Evolutionary conservation across 2,113 vertebrate genomes (phyloP).

Genomic region (Pithys albifrons): DNA sequence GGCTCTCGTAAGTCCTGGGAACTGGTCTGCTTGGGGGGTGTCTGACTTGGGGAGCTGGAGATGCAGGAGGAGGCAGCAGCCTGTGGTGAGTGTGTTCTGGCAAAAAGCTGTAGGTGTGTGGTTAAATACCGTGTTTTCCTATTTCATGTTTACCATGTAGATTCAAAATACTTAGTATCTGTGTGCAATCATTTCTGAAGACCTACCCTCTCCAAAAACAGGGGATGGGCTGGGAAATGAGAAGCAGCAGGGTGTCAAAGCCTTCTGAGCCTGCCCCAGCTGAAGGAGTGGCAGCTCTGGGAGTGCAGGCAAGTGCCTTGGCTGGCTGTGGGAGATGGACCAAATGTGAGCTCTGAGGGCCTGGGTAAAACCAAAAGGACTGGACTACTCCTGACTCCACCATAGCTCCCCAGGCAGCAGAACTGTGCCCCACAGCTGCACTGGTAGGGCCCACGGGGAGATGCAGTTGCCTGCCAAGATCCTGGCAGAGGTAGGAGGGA

Average conservation of each 20-base stretch:
- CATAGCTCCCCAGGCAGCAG: neutral
- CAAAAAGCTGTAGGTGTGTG: accelerated
- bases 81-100: neutral
- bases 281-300: neutral
- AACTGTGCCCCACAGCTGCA: neutral
- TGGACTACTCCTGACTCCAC: accelerated
- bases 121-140: neutral
- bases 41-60: neutral
- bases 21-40: neutral
- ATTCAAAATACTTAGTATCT: accelerated
- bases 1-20: neutral
- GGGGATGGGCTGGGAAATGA: neutral
- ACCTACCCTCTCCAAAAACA: neutral
- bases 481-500: conserved; percentile 13
- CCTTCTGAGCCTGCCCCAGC: neutral
- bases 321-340: neutral
- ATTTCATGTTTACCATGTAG: neutral
- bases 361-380: neutral
- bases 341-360: neutral
- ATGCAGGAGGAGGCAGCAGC: neutral
- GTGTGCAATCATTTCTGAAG: neutral
- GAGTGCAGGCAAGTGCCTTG: neutral
- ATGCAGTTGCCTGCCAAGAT: neutral
- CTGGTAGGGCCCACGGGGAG: neutral
- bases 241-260: neutral